Conservation (phyloP, 2,888 invertebrate genomes). For the Eretmocerus hayati region DNA sequence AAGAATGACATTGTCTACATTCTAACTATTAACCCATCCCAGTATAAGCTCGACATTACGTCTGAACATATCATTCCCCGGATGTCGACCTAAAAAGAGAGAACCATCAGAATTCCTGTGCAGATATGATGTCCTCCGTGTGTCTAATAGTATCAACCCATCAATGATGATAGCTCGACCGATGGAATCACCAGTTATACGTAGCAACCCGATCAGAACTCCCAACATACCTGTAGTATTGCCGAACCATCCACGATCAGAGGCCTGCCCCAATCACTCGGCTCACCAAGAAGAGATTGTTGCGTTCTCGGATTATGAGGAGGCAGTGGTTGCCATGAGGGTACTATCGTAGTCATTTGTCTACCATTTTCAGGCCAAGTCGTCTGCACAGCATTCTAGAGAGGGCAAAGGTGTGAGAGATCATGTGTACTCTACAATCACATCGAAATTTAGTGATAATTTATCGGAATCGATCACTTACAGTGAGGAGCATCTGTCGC, state of each 20-base stretch:
- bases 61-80: too few relatives aligned
- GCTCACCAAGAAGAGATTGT: conserved; percentile 56
- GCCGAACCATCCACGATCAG: conserved; percentile 71
- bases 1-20: too few relatives aligned
- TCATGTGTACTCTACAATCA: background rate
- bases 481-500: conserved; percentile 70
- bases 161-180: too few relatives aligned
- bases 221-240: conserved; percentile 60
- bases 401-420: conserved; percentile 11
- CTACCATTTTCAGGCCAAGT: conserved; percentile 64
- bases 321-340: conserved; percentile 76
- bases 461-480: conserved; percentile 37
- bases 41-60: too few relatives aligned
- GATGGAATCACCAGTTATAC: too few relatives aligned
- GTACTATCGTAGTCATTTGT: conserved; percentile 71
- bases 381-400: conserved; percentile 61
- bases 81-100: too few relatives aligned
- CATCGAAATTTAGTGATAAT: background rate
- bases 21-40: too few relatives aligned
- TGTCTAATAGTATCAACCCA: too few relatives aligned
- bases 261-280: conserved; percentile 66
- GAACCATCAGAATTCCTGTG: too few relatives aligned
- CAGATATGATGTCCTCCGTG: too few relatives aligned
- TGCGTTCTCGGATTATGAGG: conserved; percentile 56
- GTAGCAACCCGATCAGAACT: too few relatives aligned